phyloP scores from a whole-genome alignment of 1,140 invertebrate genomes.

The Manduca sexta region DNA sequence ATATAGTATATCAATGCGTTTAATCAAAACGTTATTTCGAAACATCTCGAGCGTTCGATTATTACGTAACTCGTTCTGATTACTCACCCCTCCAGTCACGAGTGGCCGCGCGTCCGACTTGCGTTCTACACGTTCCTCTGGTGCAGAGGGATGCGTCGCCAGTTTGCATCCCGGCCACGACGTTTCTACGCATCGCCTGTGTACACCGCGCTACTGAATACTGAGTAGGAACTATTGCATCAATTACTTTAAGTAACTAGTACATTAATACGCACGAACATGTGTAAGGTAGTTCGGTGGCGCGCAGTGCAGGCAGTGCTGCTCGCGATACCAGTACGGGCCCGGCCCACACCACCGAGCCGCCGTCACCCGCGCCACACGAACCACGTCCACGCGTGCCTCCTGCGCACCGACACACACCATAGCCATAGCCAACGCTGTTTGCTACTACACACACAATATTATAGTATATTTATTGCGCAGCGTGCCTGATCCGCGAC shows the following conservation, averaged over 20 bases:
- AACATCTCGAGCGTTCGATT: too few species aligned
- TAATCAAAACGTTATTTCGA: too few species aligned
- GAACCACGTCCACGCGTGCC: background rate
- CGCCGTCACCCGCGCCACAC: background rate
- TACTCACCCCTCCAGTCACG: too few species aligned
- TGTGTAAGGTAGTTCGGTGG: background rate
- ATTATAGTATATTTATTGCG: background rate
- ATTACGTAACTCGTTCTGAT: too few species aligned
- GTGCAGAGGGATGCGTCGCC: too few species aligned
- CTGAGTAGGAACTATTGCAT: background rate
- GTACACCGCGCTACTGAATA: background rate
- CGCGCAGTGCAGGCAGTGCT: slow-evolving; percentile 4
- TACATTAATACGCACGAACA: background rate
- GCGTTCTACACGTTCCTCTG: too few species aligned
- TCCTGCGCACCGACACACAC: background rate
- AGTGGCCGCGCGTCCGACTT: too few species aligned
- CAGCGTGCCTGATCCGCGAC: background rate
- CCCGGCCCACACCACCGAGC: slow-evolving; percentile 3
- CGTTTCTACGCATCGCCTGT: too few species aligned
- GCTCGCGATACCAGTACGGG: slow-evolving; percentile 5
- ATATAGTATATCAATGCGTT: too few species aligned
- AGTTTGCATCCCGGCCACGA: too few species aligned
- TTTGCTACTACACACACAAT: background rate
- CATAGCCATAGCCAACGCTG: background rate
- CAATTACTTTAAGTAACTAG: background rate